These are phyloP conservation scores for Papilio protenor DNA, from an alignment of 2,888 invertebrate species.

Conservation along the genomic window DNA sequence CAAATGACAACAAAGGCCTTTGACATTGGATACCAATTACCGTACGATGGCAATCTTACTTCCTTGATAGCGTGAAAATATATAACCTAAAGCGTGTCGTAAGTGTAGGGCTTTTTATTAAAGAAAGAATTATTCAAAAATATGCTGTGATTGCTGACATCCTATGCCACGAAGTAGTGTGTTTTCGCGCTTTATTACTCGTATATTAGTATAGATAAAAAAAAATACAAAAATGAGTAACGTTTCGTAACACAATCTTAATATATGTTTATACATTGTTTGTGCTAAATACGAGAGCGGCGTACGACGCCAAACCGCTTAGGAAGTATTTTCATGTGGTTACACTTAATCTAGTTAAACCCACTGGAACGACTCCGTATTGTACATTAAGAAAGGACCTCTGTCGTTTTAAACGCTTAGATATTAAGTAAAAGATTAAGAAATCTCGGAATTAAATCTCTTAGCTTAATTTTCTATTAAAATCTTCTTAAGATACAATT, in stretches of 20 bases:
- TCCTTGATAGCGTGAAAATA: too few species aligned
- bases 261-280: conserved; percentile 3
- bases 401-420: conserved; percentile 29
- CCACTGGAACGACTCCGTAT: conserved; percentile 30
- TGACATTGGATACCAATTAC: too few species aligned
- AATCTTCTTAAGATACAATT: conserved; percentile 1
- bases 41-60: too few species aligned
- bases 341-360: conserved; percentile 18
- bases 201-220: too few species aligned
- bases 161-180: too few species aligned
- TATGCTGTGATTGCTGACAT: too few species aligned
- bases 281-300: background rate
- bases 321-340: conserved; percentile 21
- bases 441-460: conserved; percentile 29
- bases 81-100: too few species aligned
- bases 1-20: too few species aligned
- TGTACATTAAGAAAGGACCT: conserved; percentile 36
- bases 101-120: too few species aligned
- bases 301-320: conserved; percentile 15
- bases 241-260: background rate
- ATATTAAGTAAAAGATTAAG: conserved; percentile 35
- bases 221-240: background rate
- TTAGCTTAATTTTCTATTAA: conserved; percentile 28
- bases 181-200: too few species aligned
- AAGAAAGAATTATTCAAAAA: too few species aligned